These are phyloP conservation scores for Platycheirus albimanus DNA, from an alignment of 2,888 invertebrate species.

Conservation along the genomic window DNA sequence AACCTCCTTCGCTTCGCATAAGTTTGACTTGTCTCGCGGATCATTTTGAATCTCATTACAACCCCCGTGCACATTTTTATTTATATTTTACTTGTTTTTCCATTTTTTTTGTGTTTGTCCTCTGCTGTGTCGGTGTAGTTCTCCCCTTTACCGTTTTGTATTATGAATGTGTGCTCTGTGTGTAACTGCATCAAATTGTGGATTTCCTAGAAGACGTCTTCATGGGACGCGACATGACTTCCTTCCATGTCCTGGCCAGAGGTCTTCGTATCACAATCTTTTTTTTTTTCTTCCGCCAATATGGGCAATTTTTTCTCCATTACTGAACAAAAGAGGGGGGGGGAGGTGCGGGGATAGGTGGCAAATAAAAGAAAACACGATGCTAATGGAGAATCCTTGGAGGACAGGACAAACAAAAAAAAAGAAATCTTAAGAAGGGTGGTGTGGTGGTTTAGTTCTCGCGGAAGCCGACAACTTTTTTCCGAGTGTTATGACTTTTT, in stretches of 20 bases:
- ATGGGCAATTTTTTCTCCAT: slow-evolving; percentile 72
- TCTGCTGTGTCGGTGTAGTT: too few species aligned
- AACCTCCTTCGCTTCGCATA: neutral
- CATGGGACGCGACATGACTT: slow-evolving; percentile 66
- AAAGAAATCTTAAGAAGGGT: slow-evolving; percentile 51
- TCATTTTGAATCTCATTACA: slow-evolving; percentile 74
- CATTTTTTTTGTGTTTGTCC: slow-evolving; percentile 14
- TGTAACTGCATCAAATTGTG: slow-evolving; percentile 74
- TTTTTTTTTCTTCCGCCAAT: slow-evolving; percentile 38
- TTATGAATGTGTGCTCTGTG: slow-evolving; percentile 24
- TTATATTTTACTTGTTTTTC: slow-evolving; percentile 47
- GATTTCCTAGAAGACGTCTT: slow-evolving; percentile 61
- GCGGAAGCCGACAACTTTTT: slow-evolving; percentile 49
- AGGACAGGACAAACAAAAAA: slow-evolving; percentile 40
- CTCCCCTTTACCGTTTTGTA: slow-evolving; percentile 14
- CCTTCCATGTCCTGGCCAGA: slow-evolving; percentile 55
- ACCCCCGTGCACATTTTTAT: slow-evolving; percentile 69
- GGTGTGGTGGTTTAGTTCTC: slow-evolving; percentile 24
- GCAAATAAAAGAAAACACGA: slow-evolving; percentile 66
- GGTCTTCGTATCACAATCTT: slow-evolving; percentile 15
- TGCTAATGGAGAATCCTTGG: slow-evolving; percentile 70
- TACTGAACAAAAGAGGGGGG: slow-evolving; percentile 27
- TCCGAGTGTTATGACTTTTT: slow-evolving; percentile 71
- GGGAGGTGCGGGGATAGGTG: slow-evolving; percentile 28
- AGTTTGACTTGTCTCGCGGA: slow-evolving; percentile 70